Evolutionary conservation across 2,797 vertebrate genomes (phyloP).

Genomic region (Melanotaenia boesemani): DNA sequence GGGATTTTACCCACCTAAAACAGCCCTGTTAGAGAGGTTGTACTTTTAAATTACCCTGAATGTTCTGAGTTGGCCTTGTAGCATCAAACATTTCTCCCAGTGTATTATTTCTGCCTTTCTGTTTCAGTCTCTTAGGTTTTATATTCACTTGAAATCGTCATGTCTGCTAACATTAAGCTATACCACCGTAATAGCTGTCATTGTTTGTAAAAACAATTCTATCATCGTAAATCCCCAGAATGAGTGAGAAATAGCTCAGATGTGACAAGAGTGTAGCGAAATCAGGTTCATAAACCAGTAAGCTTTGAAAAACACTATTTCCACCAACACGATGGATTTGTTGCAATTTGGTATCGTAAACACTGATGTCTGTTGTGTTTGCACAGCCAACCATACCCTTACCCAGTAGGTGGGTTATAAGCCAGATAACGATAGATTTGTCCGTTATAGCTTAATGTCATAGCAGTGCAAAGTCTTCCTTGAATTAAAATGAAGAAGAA

Average conservation of each 20-base stretch:
- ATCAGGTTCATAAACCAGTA: too few species aligned
- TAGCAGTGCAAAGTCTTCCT: too few species aligned
- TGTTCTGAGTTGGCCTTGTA: not conserved
- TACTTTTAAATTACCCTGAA: not conserved
- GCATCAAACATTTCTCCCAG: not conserved
- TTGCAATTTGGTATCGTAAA: too few species aligned
- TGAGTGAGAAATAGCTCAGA: not conserved
- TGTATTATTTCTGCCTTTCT: not conserved
- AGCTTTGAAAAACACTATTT: too few species aligned
- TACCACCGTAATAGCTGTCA: not conserved
- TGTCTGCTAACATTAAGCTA: not conserved
- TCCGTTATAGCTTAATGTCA: too few species aligned
- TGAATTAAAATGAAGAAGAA: too few species aligned
- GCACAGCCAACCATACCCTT: too few species aligned
- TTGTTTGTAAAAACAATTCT: not conserved
- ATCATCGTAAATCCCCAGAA: not conserved
- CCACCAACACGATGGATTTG: too few species aligned
- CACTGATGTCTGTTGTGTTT: too few species aligned
- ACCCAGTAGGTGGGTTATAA: too few species aligned
- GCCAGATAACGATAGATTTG: too few species aligned
- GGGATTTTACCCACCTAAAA: not conserved
- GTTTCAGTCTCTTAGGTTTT: not conserved
- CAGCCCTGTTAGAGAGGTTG: not conserved
- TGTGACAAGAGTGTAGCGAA: not conserved
- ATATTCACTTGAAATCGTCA: not conserved